Evolutionary conservation across 2,113 vertebrate genomes (phyloP), one percentile per base, ranked within the genome.

Genomic region (Marmota flaviventris): DNA sequence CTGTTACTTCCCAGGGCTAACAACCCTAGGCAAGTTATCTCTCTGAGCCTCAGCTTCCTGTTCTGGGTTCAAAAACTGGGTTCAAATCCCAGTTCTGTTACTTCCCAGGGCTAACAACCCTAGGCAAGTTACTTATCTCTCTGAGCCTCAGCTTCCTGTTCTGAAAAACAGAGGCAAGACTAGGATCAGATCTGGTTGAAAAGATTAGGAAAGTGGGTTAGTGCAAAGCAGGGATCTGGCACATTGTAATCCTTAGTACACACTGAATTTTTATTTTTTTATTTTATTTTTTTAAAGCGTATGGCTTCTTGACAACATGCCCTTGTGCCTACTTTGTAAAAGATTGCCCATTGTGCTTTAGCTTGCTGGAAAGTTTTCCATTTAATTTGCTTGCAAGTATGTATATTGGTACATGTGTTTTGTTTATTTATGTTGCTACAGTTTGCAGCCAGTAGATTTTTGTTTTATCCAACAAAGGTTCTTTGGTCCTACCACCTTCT

Each of bases 381-480:
- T 39, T 85, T 58, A 86, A 29, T 79, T 69, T 87, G 27, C 29
- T 10, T 92, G 20, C 11, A 17, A 51, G 27, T 83, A 27, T 76
- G 39, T 63, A 20, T 53, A 58, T 76, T 51, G 87, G 37, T 86
- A 18, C 53, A 4, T 73, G 27, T 87, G 37, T 70, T 58, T 91
- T 89, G 11, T 51, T 37, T 81, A 58, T 22, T 72, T 79, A 12
- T 53, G 14, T n/a, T 69, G 24, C 29, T 67, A 5, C 85, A 76
- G 63, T 85, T 88, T 45, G 42, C 42, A 85, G 37, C 37, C 51
- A 10, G 34, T 29, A 81, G 61, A 69, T 87, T 85, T 85, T 86
- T 96, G 34, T 70, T 92, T 82, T 92, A 93, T 24, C 73, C 63
- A 89, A 70, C 39, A 34, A 94, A 73, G 69, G 53, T 67, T 92